A percentile compares a stretch with the other conserved stretches of the same genome.
Evolutionary conservation across 2,888 invertebrate species (phyloP).

Genomic region (Ecliptopera silaceata): DNA sequence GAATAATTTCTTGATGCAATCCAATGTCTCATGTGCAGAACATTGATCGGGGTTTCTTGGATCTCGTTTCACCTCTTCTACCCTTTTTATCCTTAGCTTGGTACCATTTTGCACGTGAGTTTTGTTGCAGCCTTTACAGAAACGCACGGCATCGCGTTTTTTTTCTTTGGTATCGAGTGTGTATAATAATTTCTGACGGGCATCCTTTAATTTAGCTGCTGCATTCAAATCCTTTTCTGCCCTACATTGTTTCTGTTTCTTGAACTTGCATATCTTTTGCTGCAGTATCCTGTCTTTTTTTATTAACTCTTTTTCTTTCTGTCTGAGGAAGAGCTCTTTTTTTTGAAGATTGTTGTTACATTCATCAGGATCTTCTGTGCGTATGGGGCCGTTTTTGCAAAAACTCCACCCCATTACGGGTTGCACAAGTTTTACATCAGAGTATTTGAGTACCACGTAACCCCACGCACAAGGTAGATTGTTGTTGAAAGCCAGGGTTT

Average conservation of each 20-base stretch:
- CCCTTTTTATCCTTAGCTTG: slow-evolving; percentile 1
- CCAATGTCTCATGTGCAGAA: slow-evolving; percentile 1
- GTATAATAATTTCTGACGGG: slow-evolving; percentile 42
- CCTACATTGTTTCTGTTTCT: slow-evolving; percentile 33
- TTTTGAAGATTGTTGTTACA: slow-evolving; percentile 27
- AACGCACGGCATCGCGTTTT: slow-evolving; percentile 16
- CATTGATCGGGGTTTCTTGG: slow-evolving; percentile 7
- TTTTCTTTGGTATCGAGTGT: slow-evolving; percentile 33
- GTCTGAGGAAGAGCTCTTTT: slow-evolving; percentile 35
- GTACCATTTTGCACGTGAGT: neutral
- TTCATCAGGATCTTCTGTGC: neutral
- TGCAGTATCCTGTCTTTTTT: slow-evolving; percentile 42
- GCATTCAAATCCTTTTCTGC: slow-evolving; percentile 42
- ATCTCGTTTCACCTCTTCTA: slow-evolving; percentile 8
- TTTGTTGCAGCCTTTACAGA: no score
- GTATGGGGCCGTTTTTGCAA: neutral
- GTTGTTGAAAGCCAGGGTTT: no score
- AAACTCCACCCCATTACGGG: neutral
- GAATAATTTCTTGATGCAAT: slow-evolving; percentile 28
- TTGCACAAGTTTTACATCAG: neutral
- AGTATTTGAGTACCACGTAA: neutral
- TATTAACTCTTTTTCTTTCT: slow-evolving; percentile 42
- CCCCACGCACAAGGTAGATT: neutral
- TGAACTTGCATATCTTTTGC: slow-evolving; percentile 25
- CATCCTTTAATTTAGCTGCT: slow-evolving; percentile 43